Conservation (phyloP, 2,113 vertebrate genomes). For the Dolichallabes microphthalmus region DNA sequence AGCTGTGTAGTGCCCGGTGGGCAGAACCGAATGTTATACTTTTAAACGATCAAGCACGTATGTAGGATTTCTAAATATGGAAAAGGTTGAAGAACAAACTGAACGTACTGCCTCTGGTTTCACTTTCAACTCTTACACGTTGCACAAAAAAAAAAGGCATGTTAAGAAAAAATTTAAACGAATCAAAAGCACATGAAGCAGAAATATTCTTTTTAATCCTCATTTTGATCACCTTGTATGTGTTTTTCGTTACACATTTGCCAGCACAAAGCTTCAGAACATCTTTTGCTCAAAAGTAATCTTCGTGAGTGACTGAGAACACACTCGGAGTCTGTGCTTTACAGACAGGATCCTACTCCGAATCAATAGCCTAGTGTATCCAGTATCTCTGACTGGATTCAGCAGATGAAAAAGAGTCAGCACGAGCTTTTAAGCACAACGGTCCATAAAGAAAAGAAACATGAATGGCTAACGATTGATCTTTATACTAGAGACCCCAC, state of each 20-base stretch:
- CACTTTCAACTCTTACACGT: background rate
- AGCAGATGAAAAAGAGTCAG: background rate
- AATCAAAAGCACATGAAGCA: conserved; percentile 11
- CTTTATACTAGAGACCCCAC: conserved; percentile 1
- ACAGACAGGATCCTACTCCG: background rate
- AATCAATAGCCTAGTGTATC: conserved; percentile 32
- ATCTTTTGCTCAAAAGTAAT: background rate
- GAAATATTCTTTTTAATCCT: conserved; percentile 8
- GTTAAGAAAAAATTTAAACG: background rate
- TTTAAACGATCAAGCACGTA: background rate
- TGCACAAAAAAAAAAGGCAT: background rate
- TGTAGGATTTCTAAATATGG: background rate
- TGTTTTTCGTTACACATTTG: background rate
- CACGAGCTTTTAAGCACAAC: conserved; percentile 21
- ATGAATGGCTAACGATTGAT: background rate
- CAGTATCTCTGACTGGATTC: conserved; percentile 28
- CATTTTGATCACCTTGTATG: background rate
- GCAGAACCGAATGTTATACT: background rate
- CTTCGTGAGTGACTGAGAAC: background rate
- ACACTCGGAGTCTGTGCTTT: background rate
- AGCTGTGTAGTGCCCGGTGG: no score
- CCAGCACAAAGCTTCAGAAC: background rate
- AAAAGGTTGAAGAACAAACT: background rate
- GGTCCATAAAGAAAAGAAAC: conserved; percentile 6
- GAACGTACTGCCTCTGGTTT: background rate